Evolutionary conservation across 2,888 invertebrate species (phyloP).

Genomic region (Malacosoma neustria): DNA sequence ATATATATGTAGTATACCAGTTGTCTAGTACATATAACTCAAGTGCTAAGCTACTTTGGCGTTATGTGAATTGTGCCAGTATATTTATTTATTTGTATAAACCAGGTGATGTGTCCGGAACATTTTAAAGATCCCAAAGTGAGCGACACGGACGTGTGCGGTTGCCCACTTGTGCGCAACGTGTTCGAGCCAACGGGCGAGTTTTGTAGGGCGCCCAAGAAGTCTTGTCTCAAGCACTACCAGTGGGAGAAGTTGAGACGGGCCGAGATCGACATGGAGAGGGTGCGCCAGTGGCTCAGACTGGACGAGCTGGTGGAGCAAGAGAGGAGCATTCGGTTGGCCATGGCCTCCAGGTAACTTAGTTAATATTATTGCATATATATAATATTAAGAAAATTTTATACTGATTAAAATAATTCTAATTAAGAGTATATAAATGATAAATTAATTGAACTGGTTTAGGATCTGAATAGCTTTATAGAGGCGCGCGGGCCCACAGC

Average conservation of each 20-base stretch:
- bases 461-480: no score
- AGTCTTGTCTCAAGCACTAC: slow-evolving; percentile 92
- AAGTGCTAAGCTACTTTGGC: no score
- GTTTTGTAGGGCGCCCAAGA: slow-evolving; percentile 91
- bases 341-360: slow-evolving; percentile 71
- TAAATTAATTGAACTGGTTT: no score
- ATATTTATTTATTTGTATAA: neutral
- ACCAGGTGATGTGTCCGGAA: slow-evolving; percentile 92
- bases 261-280: slow-evolving; percentile 96
- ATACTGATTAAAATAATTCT: no score
- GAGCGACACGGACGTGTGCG: slow-evolving; percentile 92
- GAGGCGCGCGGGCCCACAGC: no score
- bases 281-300: slow-evolving; percentile 93
- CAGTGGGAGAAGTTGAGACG: slow-evolving; percentile 96
- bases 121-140: slow-evolving; percentile 96
- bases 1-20: no score
- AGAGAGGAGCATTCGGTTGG: slow-evolving; percentile 88
- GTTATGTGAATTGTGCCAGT: no score
- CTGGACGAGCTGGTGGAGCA: slow-evolving; percentile 96
- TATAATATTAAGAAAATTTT: no score
- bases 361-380: no score
- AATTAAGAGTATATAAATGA: no score
- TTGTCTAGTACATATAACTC: no score
- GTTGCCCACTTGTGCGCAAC: slow-evolving; percentile 90
- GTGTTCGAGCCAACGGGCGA: slow-evolving; percentile 90